Percentiles rank a stretch among this genome's conserved stretches.
These are phyloP conservation scores for Cantharis nigra DNA, from an alignment of 2,888 invertebrate species.

Conservation along the genomic window DNA sequence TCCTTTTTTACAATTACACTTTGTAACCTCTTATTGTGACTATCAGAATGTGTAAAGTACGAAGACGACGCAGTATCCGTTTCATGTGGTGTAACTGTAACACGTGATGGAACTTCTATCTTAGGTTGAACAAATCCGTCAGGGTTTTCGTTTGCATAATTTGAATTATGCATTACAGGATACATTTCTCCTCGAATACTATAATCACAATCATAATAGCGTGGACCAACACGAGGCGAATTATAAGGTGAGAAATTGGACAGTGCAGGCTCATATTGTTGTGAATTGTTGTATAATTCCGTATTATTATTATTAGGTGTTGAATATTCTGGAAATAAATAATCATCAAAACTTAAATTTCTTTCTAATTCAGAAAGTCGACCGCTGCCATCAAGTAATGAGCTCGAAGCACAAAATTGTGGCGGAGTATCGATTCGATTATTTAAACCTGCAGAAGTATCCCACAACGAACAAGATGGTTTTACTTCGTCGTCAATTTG, in stretches of 20 bases:
- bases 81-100: slow-evolving; percentile 14
- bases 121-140: neutral
- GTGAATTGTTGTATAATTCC: neutral
- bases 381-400: neutral
- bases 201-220: slow-evolving; percentile 21
- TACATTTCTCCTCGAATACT: slow-evolving; percentile 9
- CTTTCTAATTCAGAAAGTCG: neutral
- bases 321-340: neutral
- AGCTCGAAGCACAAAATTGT: neutral
- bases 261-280: slow-evolving; percentile 1
- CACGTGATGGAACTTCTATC: slow-evolving; percentile 8
- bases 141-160: neutral
- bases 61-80: neutral
- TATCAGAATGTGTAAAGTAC: slow-evolving; percentile 3
- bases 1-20: slow-evolving; percentile 36
- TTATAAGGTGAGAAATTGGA: slow-evolving; percentile 1
- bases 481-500: neutral
- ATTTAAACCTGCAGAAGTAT: neutral
- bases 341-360: slow-evolving; percentile 7
- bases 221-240: slow-evolving; percentile 9
- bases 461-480: slow-evolving; percentile 23
- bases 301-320: slow-evolving; percentile 4
- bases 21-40: slow-evolving; percentile 13
- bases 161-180: neutral
- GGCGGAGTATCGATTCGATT: neutral